Evolutionary conservation across 2,113 vertebrate genomes (phyloP).

Genomic region (Rhadina sibilatrix): DNA sequence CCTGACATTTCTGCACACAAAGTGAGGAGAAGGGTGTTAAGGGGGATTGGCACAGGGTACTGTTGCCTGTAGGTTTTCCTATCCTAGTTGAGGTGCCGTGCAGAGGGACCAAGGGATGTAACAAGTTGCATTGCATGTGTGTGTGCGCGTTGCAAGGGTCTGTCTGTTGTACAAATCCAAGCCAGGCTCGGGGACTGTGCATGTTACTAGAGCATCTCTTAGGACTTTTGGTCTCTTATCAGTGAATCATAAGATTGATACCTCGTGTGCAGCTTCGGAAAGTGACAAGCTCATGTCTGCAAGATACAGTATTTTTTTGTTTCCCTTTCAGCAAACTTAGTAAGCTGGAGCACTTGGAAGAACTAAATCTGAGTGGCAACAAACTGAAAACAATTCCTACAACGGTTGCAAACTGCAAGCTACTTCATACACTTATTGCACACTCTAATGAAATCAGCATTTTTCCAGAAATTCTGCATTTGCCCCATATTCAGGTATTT

Average conservation of each 20-base stretch:
- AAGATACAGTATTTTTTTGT: neutral
- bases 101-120: neutral
- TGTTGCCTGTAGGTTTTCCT: neutral
- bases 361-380: constrained; percentile 94
- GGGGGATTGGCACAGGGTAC: neutral
- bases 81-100: neutral
- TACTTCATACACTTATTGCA: constrained; percentile 89
- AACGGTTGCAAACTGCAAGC: constrained; percentile 92
- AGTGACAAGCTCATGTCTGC: neutral
- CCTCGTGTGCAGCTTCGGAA: neutral
- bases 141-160: neutral
- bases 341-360: constrained; percentile 91
- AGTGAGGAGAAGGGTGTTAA: neutral
- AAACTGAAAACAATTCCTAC: constrained; percentile 94
- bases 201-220: neutral
- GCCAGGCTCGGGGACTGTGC: neutral
- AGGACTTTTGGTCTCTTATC: neutral
- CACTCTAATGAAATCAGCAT: constrained; percentile 93
- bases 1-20: neutral
- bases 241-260: neutral
- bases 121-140: neutral
- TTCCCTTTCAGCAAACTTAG: constrained; percentile 86
- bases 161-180: neutral
- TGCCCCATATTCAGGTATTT: constrained; percentile 92
- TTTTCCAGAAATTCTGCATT: constrained; percentile 93